phyloP scores from a whole-genome alignment of 2,888 invertebrate genomes.

The Drosophila paracracens region DNA sequence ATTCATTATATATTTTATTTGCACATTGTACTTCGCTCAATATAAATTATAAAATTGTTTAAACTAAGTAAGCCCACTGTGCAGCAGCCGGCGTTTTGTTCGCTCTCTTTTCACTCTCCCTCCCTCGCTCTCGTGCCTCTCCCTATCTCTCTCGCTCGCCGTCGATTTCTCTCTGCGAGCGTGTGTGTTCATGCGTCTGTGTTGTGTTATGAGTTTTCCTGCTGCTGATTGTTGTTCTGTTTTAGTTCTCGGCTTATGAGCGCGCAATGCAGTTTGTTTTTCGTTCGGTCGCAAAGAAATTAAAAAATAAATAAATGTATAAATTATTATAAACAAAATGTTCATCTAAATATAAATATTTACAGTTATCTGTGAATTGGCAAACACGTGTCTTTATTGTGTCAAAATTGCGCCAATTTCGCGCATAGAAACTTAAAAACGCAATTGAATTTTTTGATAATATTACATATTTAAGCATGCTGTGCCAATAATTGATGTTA shows the following conservation, averaged over 20 bases:
- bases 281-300: constrained; percentile 36
- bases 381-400: constrained; percentile 26
- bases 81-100: constrained; percentile 52
- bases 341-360: background rate
- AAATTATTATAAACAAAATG: constrained; percentile 32
- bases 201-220: constrained; percentile 51
- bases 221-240: constrained; percentile 44
- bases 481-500: constrained; percentile 28
- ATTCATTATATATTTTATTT: background rate
- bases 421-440: background rate
- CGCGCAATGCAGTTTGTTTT: constrained; percentile 56
- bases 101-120: constrained; percentile 14
- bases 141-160: background rate
- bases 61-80: constrained; percentile 26
- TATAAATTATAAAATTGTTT: background rate
- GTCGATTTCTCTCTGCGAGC: constrained; percentile 9
- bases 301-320: constrained; percentile 3
- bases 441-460: constrained; percentile 22
- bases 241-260: constrained; percentile 60
- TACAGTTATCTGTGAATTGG: constrained; percentile 27
- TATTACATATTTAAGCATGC: constrained; percentile 12
- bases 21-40: background rate
- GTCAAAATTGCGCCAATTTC: constrained; percentile 35
- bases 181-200: background rate
- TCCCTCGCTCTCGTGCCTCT: background rate